phyloP scores from a whole-genome alignment of 2,888 invertebrate species.

The Drosophila crucigera region DNA sequence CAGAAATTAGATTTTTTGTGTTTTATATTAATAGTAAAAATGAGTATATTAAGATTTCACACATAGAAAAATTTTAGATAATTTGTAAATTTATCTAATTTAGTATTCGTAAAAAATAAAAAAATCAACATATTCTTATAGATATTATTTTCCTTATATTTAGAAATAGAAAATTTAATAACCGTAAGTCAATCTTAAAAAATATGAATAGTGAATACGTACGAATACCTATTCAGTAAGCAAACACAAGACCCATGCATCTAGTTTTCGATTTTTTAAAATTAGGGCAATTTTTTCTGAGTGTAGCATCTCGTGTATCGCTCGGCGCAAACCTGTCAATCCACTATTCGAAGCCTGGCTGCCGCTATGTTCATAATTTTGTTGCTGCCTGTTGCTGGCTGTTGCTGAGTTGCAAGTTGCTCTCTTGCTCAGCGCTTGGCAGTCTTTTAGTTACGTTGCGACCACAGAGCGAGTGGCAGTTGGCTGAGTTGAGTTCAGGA shows the following conservation, averaged over 20 bases:
- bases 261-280: not conserved
- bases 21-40: too few relatives aligned
- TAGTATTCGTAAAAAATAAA: not conserved
- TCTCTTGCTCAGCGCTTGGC: conserved; percentile 32
- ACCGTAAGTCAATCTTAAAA: not conserved
- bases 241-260: not conserved
- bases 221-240: not conserved
- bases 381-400: conserved; percentile 8
- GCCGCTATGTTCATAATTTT: conserved; percentile 69
- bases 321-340: conserved; percentile 72
- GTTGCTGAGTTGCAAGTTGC: conserved; percentile 39
- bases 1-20: not conserved
- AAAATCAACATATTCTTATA: rapidly evolving
- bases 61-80: not conserved
- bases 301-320: not conserved
- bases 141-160: not conserved
- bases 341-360: conserved; percentile 73
- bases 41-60: too few relatives aligned
- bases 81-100: not conserved
- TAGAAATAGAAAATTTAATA: not conserved
- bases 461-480: conserved; percentile 82
- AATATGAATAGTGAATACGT: not conserved
- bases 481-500: conserved; percentile 29
- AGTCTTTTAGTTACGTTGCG: conserved; percentile 85
- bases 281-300: not conserved